phyloP scores from a whole-genome alignment of 2,797 vertebrate species.

The Botia almorhae region DNA sequence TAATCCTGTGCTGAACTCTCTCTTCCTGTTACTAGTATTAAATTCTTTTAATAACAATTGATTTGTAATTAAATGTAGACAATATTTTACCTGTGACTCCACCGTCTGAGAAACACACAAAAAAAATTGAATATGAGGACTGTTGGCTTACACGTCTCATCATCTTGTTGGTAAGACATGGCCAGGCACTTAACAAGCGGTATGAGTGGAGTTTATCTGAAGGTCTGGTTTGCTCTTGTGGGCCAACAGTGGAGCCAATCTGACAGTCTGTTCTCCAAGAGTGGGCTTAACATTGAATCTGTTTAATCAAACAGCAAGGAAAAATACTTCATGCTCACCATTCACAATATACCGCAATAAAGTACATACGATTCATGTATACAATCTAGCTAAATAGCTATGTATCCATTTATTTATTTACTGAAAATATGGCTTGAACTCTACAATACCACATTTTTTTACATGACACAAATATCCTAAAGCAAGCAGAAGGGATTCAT shows the following conservation, averaged over 20 bases:
- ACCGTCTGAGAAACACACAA: too few species aligned
- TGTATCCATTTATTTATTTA: not conserved
- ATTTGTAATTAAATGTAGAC: not conserved
- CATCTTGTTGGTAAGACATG: not conserved
- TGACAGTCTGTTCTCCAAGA: slow-evolving; percentile 67
- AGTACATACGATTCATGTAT: too few species aligned
- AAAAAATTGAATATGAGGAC: not conserved
- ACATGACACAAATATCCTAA: not conserved
- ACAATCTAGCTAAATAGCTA: not conserved
- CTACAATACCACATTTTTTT: not conserved
- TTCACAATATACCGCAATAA: not conserved
- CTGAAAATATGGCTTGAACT: not conserved
- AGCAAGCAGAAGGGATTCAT: not conserved
- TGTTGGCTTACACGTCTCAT: slow-evolving; percentile 25
- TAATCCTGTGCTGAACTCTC: not conserved
- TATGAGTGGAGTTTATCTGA: slow-evolving; percentile 22
- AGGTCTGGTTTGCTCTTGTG: slow-evolving; percentile 26
- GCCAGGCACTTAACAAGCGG: slow-evolving; percentile 17
- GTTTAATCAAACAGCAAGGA: slow-evolving; percentile 60
- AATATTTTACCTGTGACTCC: not conserved
- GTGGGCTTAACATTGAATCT: slow-evolving; percentile 74
- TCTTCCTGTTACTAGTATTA: not conserved
- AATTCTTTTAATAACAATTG: not conserved
- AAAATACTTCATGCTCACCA: not conserved
- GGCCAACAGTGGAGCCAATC: slow-evolving; percentile 46